A percentile compares a stretch with the other conserved stretches of the same genome.
Evolutionary conservation across 37 sponge, comb jelly and placozoan species (phyloP).

Genomic region (Spongilla lacustris): DNA sequence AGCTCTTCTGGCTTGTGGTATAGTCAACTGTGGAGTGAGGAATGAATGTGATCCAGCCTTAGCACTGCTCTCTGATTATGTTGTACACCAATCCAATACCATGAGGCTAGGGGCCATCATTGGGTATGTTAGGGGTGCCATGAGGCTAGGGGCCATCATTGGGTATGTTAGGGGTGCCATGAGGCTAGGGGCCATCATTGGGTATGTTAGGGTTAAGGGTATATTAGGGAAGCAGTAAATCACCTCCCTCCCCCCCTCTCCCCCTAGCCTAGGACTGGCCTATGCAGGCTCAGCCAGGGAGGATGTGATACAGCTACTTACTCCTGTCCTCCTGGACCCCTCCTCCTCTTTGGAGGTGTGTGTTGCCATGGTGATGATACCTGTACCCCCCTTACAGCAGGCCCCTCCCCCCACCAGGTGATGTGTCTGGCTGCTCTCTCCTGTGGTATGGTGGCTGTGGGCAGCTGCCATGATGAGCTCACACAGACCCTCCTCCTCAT

Average conservation of each 20-base stretch:
- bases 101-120: constrained; percentile 90
- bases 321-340: constrained; percentile 67
- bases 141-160: no score
- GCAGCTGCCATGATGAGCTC: constrained; percentile 86
- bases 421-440: constrained; percentile 90
- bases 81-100: constrained; percentile 63
- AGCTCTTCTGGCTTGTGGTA: constrained; percentile 96
- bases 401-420: constrained; percentile 50
- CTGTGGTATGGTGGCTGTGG: constrained; percentile 83
- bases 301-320: constrained; percentile 82
- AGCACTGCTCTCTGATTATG: constrained; percentile 94
- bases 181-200: no score
- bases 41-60: constrained; percentile 99
- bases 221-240: no score
- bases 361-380: no score
- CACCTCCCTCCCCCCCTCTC: neutral
- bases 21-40: constrained; percentile 94
- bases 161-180: no score
- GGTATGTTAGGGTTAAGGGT: no score
- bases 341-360: constrained; percentile 80
- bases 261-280: constrained; percentile 87
- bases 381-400: neutral
- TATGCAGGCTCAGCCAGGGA: constrained; percentile 91
- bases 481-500: constrained; percentile 76
- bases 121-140: constrained; percentile 55